phyloP scores from a whole-genome alignment of 1,140 invertebrate genomes.

The Cyrtorhinus lividipennis region DNA sequence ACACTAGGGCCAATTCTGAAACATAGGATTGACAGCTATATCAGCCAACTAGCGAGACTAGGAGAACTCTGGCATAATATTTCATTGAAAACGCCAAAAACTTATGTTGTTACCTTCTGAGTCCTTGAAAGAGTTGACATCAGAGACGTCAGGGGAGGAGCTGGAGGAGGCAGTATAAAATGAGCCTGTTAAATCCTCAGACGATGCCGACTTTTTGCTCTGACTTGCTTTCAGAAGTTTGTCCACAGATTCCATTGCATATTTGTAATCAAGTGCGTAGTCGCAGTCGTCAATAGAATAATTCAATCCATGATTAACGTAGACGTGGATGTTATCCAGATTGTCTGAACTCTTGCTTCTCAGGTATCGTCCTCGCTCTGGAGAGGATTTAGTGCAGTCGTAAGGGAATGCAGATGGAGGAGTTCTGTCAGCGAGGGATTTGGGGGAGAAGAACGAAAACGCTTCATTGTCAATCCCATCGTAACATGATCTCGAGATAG shows the following conservation, averaged over 20 bases:
- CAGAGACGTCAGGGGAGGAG: background rate
- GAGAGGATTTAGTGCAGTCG: background rate
- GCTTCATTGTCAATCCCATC: conserved; percentile 6
- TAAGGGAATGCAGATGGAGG: too few species aligned
- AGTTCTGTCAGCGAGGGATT: background rate
- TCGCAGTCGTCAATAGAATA: conserved; percentile 11
- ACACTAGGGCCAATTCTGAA: background rate
- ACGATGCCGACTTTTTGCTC: conserved; percentile 7
- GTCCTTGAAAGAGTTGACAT: background rate
- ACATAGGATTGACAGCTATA: background rate
- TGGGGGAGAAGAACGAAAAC: conserved; percentile 6
- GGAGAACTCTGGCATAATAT: background rate
- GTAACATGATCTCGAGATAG: background rate
- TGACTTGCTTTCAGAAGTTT: conserved; percentile 5
- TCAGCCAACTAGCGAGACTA: background rate
- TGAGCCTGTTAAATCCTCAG: conserved; percentile 3
- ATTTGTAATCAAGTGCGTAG: conserved; percentile 11
- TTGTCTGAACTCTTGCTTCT: background rate
- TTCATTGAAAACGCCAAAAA: background rate
- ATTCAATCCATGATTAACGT: conserved; percentile 16
- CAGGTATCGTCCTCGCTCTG: background rate
- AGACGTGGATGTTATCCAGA: background rate
- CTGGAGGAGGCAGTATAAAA: conserved; percentile 9
- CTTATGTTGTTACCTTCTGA: background rate
- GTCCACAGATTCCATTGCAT: conserved; percentile 12